These are phyloP conservation scores for Rhagonycha fulva DNA, from an alignment of 2,888 invertebrate genomes.

Conservation along the genomic window DNA sequence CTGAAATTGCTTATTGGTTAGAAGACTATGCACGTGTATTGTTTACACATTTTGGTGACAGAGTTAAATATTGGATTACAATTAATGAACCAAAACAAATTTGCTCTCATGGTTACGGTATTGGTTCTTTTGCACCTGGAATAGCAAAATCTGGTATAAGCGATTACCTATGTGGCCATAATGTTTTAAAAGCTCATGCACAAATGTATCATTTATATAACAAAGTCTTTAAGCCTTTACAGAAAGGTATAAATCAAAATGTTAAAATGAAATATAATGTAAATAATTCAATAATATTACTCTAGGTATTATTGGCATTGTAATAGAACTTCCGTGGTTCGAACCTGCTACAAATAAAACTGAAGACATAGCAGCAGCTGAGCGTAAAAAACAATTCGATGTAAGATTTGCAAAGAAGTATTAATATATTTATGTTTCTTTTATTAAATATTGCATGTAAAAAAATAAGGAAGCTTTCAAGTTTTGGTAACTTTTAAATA, in stretches of 20 bases:
- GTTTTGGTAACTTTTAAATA: background rate
- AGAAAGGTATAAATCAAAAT: conserved; percentile 54
- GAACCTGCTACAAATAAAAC: conserved; percentile 54
- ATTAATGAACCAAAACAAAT: conserved; percentile 57
- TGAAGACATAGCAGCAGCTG: conserved; percentile 57
- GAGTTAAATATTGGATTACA: conserved; percentile 57
- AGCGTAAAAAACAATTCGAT: conserved; percentile 46
- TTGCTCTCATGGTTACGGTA: conserved; percentile 42
- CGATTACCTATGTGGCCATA: conserved; percentile 67
- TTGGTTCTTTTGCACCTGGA: conserved; percentile 45
- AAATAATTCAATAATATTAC: background rate
- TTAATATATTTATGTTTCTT: background rate
- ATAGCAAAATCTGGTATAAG: conserved; percentile 58
- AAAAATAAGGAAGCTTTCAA: background rate
- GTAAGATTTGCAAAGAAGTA: conserved; percentile 16
- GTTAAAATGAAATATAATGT: background rate
- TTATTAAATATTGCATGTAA: background rate
- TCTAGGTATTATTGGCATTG: conserved; percentile 53
- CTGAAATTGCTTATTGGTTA: conserved; percentile 51
- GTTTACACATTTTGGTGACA: conserved; percentile 40
- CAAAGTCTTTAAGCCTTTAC: conserved; percentile 58
- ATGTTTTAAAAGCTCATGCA: conserved; percentile 68
- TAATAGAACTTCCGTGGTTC: conserved; percentile 56
- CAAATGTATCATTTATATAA: conserved; percentile 66
- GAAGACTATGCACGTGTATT: conserved; percentile 60